Evolutionary conservation across 2,113 vertebrate species (phyloP), one percentile per base, ranked within the genome.

Genomic region (Mugil cephalus): DNA sequence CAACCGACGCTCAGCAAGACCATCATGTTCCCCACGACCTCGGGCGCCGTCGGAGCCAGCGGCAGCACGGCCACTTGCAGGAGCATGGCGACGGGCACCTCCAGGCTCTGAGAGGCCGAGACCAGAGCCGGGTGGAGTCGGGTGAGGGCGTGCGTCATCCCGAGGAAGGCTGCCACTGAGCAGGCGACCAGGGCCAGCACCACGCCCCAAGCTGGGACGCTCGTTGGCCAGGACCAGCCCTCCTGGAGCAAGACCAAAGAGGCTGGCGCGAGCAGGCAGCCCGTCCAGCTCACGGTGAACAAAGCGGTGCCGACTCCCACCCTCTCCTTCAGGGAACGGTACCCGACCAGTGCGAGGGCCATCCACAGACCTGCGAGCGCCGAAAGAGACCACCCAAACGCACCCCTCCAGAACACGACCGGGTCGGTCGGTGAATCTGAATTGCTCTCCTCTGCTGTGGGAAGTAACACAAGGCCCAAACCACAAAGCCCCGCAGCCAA

Each of bases 251-350:
- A 63, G 42, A 93, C 95, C 95, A 97, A 92, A 55, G 96, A 95
- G 35, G 94, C 96, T 0, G 93, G 87, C 69, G 97, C 93, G 84
- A 96, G 95, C 39, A 95, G 75, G 2, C 94, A 96, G 78, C 97
- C 95, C 0, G 95, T 98, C 97, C 97, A 98, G 21, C 97, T 96
- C 17, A 98, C 96, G 17, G 96, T 97, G 89, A 98, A 98, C 10
- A 98, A 93, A 4, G 96, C 97, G 0, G 95, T 97, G 90, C 95
- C 96, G 82, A 98, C 96, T 78, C 96, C 96, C 64, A 98, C 91
- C 77, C 93, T 94, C 63, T 97, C 97, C 83, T 95, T 97, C 81
- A 98, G 94, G 51, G 97, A 96, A 21, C 96, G 95, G 52, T 98
- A 98, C 24, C 96, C 92, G n/a, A 97, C 96, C 93, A 98, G 95